phyloP scores from a whole-genome alignment of 37 sponge, comb jelly and placozoan genomes.

The Crambe crambe region DNA sequence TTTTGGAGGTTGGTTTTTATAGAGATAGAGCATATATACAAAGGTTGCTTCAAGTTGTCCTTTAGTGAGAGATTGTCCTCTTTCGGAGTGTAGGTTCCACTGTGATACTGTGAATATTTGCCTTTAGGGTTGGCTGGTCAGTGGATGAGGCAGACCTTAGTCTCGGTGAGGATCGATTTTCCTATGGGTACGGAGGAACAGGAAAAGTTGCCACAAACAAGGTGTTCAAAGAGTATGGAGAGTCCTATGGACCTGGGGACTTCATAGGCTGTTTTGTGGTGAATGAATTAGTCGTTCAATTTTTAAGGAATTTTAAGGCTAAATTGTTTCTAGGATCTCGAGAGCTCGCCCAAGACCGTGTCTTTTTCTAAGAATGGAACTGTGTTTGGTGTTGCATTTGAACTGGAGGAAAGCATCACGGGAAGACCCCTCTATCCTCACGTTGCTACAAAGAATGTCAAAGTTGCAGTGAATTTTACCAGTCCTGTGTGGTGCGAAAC shows the following conservation, averaged over 20 bases:
- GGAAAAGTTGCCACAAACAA: constrained; percentile 66
- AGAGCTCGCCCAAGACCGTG: constrained; percentile 55
- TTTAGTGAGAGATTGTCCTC: no score
- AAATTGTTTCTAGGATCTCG: constrained; percentile 55
- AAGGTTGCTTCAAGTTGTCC: not conserved
- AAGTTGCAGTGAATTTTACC: constrained; percentile 70
- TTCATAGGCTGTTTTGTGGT: constrained; percentile 84
- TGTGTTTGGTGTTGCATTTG: constrained; percentile 57
- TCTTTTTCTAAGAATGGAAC: constrained; percentile 92
- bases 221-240: constrained; percentile 68
- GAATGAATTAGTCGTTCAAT: constrained; percentile 1
- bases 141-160: constrained; percentile 32
- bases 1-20: not conserved
- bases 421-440: constrained; percentile 82
- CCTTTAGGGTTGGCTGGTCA: constrained; percentile 82
- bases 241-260: constrained; percentile 81
- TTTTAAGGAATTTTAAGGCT: not conserved
- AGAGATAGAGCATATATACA: not conserved
- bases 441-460: constrained; percentile 79
- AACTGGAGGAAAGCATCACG: constrained; percentile 11
- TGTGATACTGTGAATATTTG: not conserved
- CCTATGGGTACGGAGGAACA: constrained; percentile 87
- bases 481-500: constrained; percentile 6
- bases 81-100: no score
- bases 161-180: constrained; percentile 72